phyloP scores from a whole-genome alignment of 2,113 vertebrate species.

The Danio rerio region GRCz12tu NC_133182.1:69392501-69393000 shows the following conservation, averaged over 20 bases:
- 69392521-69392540: slow-evolving; percentile 51
- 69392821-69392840: background rate
- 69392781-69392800: background rate
- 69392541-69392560: background rate
- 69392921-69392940: too few species aligned
- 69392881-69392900: background rate
- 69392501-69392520: slow-evolving; percentile 30
- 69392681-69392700: background rate
- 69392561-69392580: background rate
- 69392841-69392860: slow-evolving; percentile 22
- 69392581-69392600: background rate
- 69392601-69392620: background rate
- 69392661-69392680: slow-evolving; percentile 14
- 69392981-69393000: too few species aligned
- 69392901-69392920: too few species aligned
- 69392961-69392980: too few species aligned
- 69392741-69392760: background rate
- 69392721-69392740: slow-evolving; percentile 22
- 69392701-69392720: slow-evolving; percentile 2
- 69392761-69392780: background rate
- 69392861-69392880: background rate
- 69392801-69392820: background rate
- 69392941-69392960: too few species aligned
- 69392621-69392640: background rate
- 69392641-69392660: background rate